These are phyloP conservation scores for Morone saxatilis DNA, from an alignment of 2,113 vertebrate genomes.

Conservation along the genomic window DNA sequence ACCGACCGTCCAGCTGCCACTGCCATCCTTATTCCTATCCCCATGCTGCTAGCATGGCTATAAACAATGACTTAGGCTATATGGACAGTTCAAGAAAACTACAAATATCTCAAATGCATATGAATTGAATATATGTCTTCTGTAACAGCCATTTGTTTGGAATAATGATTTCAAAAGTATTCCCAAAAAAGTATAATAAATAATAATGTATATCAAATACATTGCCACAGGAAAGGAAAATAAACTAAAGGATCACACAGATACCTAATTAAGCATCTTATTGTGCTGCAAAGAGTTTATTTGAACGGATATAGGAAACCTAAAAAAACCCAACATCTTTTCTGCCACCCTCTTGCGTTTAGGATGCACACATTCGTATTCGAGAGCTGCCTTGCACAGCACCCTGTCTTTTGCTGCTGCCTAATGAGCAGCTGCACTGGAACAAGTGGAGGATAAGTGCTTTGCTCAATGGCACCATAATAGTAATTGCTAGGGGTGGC, in stretches of 20 bases:
- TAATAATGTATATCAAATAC: neutral
- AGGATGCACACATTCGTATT: neutral
- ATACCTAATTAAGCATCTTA: neutral
- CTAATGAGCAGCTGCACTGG: constrained; percentile 73
- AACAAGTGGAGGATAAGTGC: constrained; percentile 66
- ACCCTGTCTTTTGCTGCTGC: constrained; percentile 15
- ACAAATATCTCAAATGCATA: neutral
- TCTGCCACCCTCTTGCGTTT: neutral
- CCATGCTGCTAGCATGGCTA: neutral
- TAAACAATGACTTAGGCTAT: neutral
- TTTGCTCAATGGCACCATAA: constrained; percentile 61
- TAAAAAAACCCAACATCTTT: neutral
- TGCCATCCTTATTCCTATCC: neutral
- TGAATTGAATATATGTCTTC: no score
- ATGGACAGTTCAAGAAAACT: neutral
- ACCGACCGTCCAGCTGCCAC: neutral
- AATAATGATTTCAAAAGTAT: neutral
- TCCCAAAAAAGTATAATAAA: neutral
- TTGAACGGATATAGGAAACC: neutral
- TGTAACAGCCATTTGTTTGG: neutral
- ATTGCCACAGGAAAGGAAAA: neutral
- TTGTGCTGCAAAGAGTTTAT: constrained; percentile 1
- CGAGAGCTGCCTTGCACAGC: constrained; percentile 2
- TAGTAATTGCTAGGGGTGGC: constrained; percentile 49
- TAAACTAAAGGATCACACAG: neutral